Evolutionary conservation across 1,140 invertebrate species (phyloP), one percentile per base, ranked within the genome.

Genomic region (Cecropterus lyciades): DNA sequence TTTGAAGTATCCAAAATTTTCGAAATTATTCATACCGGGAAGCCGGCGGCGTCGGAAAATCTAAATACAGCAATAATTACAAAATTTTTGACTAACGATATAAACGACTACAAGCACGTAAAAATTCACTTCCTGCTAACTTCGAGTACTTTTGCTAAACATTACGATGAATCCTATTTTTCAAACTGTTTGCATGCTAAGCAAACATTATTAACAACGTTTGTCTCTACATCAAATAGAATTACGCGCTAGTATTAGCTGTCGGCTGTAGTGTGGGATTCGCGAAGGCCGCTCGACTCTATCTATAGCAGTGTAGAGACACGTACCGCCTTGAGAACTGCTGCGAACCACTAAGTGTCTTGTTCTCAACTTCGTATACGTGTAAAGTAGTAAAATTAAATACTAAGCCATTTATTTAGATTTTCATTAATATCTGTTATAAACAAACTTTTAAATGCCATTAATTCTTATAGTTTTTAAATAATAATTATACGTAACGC

Each of bases 131-230:
- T 40, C 37, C 37, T 40, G 1, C 10, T 9, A 40, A 33, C 30
- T 33, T 4, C 9, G 30, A 33, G 30, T 33, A 8, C 6, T 9
- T 24, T 33, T 33, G 30, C 30, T 33, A 10, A 9, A 33, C 30
- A 33, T 33, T 33, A 33, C 9, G 37, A 40, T 4, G 37, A n/a
- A 40, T 13, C 11, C 37, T 40, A 40, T 40, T n/a, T 40, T 40
- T 40, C 9, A 40, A 40, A 33, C 14, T 14, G 30, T 11, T 42
- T 20, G 30, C 52, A 30, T 55, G 52, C 52, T 42, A 42, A 55
- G 30, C 37, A 55, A 55, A 55, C 52, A 42, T 55, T 55, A 55
- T 55, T 55, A 55, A 55, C 33, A 55, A 10, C 52, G 52, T 55
- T 55, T 55, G 52, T 55, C 33, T 55, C 52, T 42, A 10, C 52